A percentile compares a stretch with the other conserved stretches of the same genome.
Conservation (phyloP, 2,797 vertebrate genomes). For the Betta splendens region DNA sequence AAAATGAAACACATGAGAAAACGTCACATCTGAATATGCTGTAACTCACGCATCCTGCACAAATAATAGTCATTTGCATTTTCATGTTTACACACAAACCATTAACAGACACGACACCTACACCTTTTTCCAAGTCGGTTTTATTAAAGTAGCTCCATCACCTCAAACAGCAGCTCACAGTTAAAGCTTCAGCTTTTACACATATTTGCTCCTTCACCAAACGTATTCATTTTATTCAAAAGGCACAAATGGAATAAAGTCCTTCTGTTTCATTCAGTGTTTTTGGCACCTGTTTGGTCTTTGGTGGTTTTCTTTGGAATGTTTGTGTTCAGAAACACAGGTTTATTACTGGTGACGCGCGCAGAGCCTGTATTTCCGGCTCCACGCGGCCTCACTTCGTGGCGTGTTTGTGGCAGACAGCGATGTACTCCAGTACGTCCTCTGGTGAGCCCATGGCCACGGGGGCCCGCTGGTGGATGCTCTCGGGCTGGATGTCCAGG, state of each 20-base stretch:
- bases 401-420: slow-evolving; percentile 85
- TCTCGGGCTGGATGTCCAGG: slow-evolving; percentile 89
- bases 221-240: slow-evolving; percentile 11
- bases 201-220: slow-evolving; percentile 40
- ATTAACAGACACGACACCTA: background rate
- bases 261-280: slow-evolving; percentile 13
- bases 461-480: slow-evolving; percentile 89
- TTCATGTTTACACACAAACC: background rate
- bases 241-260: slow-evolving; percentile 34
- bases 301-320: slow-evolving; percentile 15
- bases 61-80: background rate
- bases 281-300: slow-evolving; percentile 44
- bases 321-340: slow-evolving; percentile 20
- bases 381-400: slow-evolving; percentile 59
- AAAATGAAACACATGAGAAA: background rate
- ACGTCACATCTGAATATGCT: background rate
- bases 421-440: slow-evolving; percentile 90
- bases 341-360: background rate
- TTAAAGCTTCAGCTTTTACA: slow-evolving; percentile 23
- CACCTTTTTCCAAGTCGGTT: too few relatives aligned
- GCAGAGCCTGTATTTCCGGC: slow-evolving; percentile 1
- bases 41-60: background rate
- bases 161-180: slow-evolving; percentile 41
- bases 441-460: slow-evolving; percentile 90
- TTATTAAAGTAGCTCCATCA: slow-evolving; percentile 55